Base-by-base conservation (phyloP, 2,888 invertebrate genomes). In the Holacanthella duospinosa region DNA sequence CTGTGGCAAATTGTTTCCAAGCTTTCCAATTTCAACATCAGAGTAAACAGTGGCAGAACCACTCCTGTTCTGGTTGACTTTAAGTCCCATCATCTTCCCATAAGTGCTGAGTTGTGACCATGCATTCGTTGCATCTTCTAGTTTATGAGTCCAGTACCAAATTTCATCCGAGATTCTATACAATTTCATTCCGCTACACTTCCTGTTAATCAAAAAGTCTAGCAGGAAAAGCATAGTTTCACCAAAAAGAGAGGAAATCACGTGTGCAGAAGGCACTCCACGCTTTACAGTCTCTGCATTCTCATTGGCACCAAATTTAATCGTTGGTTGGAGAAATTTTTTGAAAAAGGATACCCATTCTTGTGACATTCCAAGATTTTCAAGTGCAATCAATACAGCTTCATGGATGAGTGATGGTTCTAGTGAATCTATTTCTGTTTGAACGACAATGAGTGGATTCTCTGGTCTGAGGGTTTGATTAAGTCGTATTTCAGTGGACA, bases 351-450 rank as follows among this genome's bases (percentile, higher is more conserved):
- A 48, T 1, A 63, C 21, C 69, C 69, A 69, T 1, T 44, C 3
- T 9, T 43, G 25, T 0, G 64, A 43, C 1, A 68, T 64, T 25
- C 68, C 66, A 29, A 69, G 61, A 44, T 59, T 63, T 43, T 62
- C 43, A 55, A 69, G 55, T 12, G 62, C 25, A 1, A 61, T 57
- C 16, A 66, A 29, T 1, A 63, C 43, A 27, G 62, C 60, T 2
- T 70, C 67, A 53, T 70, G 70, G 12, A 60, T 59, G 26, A 70
- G 36, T 12, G 66, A 67, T 1, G 70, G 68, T 12, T 66, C 68
- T 61, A 68, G 68, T 59, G 62, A 66, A n/a, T 68, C 70, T 58
- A 68, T 57, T 44, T 70, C 68, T 2, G 68, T 62, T 25, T 70
- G 70, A 1, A 64, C 68, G 1, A 68, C 64, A 3, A 61, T 59